These are phyloP conservation scores for Harmothoe impar DNA, from an alignment of 2,888 invertebrate genomes.

Conservation along the genomic window DNA sequence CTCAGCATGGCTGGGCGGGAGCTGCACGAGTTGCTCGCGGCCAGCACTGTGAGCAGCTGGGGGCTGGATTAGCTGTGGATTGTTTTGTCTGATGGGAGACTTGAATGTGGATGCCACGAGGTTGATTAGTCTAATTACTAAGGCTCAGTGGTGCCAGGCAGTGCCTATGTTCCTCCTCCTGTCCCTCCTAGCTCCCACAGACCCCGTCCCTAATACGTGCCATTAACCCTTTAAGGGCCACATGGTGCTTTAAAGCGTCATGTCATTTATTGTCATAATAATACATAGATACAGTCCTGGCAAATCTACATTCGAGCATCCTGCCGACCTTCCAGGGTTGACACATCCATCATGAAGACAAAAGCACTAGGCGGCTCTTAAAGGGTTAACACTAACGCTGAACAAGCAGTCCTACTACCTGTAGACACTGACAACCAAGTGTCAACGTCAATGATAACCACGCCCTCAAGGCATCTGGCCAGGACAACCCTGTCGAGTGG, in stretches of 20 bases:
- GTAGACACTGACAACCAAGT: background rate
- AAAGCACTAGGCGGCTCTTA: too few species aligned
- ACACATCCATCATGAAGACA: too few species aligned
- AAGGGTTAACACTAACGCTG: too few species aligned
- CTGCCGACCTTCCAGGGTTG: too few species aligned
- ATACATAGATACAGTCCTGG: too few species aligned
- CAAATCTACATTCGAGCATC: too few species aligned
- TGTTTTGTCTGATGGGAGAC: background rate
- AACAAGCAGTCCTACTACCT: background rate
- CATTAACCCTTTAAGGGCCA: too few species aligned
- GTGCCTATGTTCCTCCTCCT: background rate
- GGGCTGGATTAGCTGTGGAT: background rate
- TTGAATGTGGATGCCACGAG: background rate
- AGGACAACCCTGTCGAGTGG: too few species aligned
- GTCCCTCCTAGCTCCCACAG: background rate
- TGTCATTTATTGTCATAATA: too few species aligned
- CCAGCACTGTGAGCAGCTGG: background rate
- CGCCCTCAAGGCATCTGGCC: background rate
- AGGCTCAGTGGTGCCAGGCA: background rate
- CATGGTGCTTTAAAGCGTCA: too few species aligned
- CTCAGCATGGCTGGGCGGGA: background rate
- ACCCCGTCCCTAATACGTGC: too few species aligned
- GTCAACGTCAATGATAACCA: background rate
- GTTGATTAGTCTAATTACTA: slow-evolving; percentile 2
- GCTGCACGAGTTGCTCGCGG: background rate